Base-by-base conservation (phyloP, 1,140 invertebrate genomes). In the Mercenaria mercenaria region DNA sequence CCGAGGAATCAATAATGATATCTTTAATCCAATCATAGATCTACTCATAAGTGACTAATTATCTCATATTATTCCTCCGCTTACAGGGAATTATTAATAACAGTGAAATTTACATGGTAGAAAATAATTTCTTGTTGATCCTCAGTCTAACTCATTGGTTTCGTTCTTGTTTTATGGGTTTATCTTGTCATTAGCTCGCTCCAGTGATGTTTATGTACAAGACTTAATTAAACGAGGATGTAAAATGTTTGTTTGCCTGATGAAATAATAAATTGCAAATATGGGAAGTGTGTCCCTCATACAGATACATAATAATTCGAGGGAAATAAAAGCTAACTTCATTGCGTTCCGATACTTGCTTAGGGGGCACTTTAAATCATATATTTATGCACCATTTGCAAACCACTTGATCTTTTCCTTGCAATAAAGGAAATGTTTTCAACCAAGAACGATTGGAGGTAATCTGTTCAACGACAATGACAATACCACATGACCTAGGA, bases 111-210 rank as follows among this genome's bases (percentile, higher is more conserved):
- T 41, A 74, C 26, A 47, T 32, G 41, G 69, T 32, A 37, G 69
- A 74, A 74, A 74, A 74, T 74, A 74, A 74, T 74, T 74, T 47
- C 41, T 74, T 74, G 37, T 41, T 39, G 69, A 74, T 41, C 69
- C 37, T 0, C 20, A n/a, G 23, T 13, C 10, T 61, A 67, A 67
- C 32, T 67, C 61, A 29, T n/a, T 67, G 61, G 18, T 67, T 67
- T n/a, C 61, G 6, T 6, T n/a, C 32, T 67, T n/a, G n/a, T 32
- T 67, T 67, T 67, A 67, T 37, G 61, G 32, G 61, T 32, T 32
- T 32, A 10, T 11, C 18, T 11, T 11, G 29, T 67, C 61, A 67
- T 67, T n/a, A 67, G 61, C 61, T 32, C 61, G 61, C 61, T 37
- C 61, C 15, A 32, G 61, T 56, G 20, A 29, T 32, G 11, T 67